Conservation (phyloP, 1,140 invertebrate species). For the Diachasma alloeum region DNA sequence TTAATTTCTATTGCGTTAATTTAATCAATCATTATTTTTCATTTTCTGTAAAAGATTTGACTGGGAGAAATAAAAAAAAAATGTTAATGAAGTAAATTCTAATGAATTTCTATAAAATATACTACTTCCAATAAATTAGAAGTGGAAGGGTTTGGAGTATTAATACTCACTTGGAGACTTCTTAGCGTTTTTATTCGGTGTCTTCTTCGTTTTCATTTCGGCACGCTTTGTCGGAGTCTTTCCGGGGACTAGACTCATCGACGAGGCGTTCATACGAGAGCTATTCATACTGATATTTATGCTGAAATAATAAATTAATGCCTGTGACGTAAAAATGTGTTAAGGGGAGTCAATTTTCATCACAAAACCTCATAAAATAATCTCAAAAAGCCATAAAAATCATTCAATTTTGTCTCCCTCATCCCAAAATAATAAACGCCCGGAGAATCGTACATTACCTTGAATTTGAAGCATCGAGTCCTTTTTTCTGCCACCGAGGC, state of each 20-base stretch:
- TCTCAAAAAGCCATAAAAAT: no score
- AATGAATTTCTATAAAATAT: no score
- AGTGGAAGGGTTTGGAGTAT: not conserved
- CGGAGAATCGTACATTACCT: conserved; percentile 42
- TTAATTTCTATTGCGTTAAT: no score
- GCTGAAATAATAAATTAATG: conserved; percentile 39
- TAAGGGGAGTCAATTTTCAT: no score
- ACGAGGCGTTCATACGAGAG: conserved; percentile 43
- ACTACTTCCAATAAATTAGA: not conserved
- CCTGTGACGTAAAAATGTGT: no score
- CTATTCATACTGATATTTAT: conserved; percentile 49
- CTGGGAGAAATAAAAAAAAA: no score
- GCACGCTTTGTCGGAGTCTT: conserved; percentile 54
- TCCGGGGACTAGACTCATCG: conserved; percentile 47
- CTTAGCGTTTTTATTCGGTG: conserved; percentile 70
- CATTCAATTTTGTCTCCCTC: no score
- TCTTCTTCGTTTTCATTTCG: conserved; percentile 65
- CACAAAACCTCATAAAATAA: conserved; percentile 6
- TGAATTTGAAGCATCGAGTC: conserved; percentile 54
- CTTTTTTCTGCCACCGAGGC: conserved; percentile 82
- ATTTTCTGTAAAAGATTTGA: no score
- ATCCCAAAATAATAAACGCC: no score
- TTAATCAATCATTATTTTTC: no score
- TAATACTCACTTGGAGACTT: conserved; percentile 69
- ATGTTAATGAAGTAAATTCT: no score